Percentiles rank a stretch among this genome's conserved stretches.
phyloP scores from a whole-genome alignment of 37 sponge, comb jelly and placozoan species.

The Chondrosia reniformis region DNA sequence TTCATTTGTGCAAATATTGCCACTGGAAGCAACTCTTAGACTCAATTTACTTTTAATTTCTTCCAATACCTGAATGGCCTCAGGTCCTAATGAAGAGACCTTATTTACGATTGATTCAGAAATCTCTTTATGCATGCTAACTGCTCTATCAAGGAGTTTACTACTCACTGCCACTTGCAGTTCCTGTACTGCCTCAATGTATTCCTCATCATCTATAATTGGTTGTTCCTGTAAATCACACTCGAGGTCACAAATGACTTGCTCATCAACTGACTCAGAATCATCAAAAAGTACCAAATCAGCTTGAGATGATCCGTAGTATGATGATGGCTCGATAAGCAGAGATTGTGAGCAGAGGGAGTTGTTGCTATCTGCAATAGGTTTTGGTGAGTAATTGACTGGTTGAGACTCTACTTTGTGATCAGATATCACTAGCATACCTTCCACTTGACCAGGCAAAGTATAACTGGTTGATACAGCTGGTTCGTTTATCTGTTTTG shows the following conservation, averaged over 20 bases:
- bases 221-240: no score
- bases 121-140: neutral
- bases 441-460: neutral
- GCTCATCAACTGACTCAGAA: neutral
- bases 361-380: no score
- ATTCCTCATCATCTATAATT: neutral
- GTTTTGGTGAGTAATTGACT: no score
- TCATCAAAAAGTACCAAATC: neutral
- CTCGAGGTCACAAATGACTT: neutral
- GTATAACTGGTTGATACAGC: neutral
- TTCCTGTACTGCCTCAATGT: slow-evolving; percentile 11
- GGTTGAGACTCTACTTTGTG: no score
- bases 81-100: slow-evolving; percentile 7
- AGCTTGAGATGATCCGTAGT: no score
- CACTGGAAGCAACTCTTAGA: neutral
- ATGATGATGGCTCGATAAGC: no score
- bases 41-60: slow-evolving; percentile 4
- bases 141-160: slow-evolving; percentile 3
- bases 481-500: no score
- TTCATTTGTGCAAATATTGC: neutral
- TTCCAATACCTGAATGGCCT: slow-evolving; percentile 12
- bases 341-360: no score
- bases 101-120: slow-evolving; percentile 9
- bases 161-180: neutral
- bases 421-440: no score